These are phyloP conservation scores for Myanophis thanlyinensis DNA, from an alignment of 2,113 vertebrate genomes.

Conservation along the genomic window DNA sequence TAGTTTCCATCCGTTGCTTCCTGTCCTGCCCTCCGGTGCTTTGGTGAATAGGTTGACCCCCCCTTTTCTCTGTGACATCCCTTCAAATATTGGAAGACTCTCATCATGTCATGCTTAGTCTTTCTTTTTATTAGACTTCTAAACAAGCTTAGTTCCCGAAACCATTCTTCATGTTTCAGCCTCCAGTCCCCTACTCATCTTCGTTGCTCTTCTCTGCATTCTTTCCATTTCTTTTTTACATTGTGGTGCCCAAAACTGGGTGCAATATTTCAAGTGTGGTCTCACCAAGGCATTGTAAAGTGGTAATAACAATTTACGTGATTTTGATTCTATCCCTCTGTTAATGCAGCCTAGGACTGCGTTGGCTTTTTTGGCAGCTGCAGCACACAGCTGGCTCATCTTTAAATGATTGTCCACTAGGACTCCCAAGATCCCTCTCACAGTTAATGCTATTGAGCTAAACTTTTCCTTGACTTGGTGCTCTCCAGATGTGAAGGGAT, in stretches of 20 bases:
- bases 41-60: neutral
- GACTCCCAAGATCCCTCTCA: neutral
- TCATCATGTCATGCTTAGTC: too few species aligned
- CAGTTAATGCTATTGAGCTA: neutral
- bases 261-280: neutral
- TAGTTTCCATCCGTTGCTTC: neutral
- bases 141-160: neutral
- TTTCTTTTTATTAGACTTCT: neutral
- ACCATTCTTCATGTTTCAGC: neutral
- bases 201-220: neutral
- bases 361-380: neutral
- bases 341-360: neutral
- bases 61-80: neutral
- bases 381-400: neutral
- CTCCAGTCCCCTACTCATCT: neutral
- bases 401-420: neutral
- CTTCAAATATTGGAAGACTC: neutral
- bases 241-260: neutral
- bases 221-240: neutral
- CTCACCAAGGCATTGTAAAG: neutral
- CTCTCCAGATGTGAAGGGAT: neutral
- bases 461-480: neutral
- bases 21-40: neutral
- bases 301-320: neutral
- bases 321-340: neutral